phyloP scores from a whole-genome alignment of 2,888 invertebrate species.

The Pedicia rivosa region DNA sequence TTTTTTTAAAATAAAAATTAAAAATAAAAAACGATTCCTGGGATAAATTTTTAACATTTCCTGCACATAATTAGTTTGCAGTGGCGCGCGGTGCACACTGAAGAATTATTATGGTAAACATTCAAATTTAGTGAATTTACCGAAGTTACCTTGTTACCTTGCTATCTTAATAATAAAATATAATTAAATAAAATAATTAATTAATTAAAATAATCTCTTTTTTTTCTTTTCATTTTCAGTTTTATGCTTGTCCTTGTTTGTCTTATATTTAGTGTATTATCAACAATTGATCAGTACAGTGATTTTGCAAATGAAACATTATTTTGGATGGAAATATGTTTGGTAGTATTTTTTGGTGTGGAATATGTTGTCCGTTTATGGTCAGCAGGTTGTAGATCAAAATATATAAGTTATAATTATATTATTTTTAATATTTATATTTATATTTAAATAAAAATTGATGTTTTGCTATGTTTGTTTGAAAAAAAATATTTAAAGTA shows the following conservation, averaged over 20 bases:
- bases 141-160: too few species aligned
- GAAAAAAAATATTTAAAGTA: neutral
- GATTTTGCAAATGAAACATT: slow-evolving; percentile 62
- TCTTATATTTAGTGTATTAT: slow-evolving; percentile 70
- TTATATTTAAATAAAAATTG: neutral
- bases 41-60: too few species aligned
- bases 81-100: too few species aligned
- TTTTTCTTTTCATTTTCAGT: slow-evolving; percentile 31
- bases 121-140: too few species aligned
- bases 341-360: slow-evolving; percentile 66
- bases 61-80: too few species aligned
- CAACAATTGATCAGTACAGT: slow-evolving; percentile 63
- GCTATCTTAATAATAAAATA: too few species aligned
- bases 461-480: too few species aligned
- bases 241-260: slow-evolving; percentile 74
- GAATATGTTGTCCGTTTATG: slow-evolving; percentile 64
- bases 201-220: slow-evolving; percentile 22
- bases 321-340: slow-evolving; percentile 73
- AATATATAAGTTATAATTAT: slow-evolving; percentile 49
- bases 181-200: too few species aligned
- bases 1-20: too few species aligned
- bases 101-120: too few species aligned
- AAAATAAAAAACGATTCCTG: too few species aligned
- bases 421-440: neutral
- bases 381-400: slow-evolving; percentile 72